Conservation (phyloP, 2,888 invertebrate species). For the Emmelina monodactyla region DNA sequence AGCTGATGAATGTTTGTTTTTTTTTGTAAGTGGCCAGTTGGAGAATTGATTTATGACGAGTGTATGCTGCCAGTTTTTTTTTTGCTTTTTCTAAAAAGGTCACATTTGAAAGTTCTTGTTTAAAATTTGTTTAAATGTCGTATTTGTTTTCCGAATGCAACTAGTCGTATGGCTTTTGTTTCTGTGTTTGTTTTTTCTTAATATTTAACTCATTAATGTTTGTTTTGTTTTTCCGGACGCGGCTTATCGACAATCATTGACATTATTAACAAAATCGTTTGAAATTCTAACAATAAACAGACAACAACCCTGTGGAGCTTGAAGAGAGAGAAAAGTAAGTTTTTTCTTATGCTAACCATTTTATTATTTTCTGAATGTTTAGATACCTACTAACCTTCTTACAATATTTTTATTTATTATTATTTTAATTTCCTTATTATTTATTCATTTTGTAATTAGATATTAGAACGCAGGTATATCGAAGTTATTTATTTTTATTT, state of each 20-base stretch:
- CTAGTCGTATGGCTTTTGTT: not conserved
- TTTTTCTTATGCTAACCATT: slow-evolving; percentile 17
- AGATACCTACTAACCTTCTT: not conserved
- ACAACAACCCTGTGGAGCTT: slow-evolving; percentile 81
- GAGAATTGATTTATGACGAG: too few relatives aligned
- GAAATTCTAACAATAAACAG: too few relatives aligned
- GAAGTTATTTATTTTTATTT: not conserved
- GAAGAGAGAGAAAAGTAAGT: slow-evolving; percentile 90
- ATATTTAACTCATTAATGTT: slow-evolving; percentile 24
- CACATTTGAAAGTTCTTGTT: too few relatives aligned
- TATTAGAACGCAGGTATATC: too few relatives aligned
- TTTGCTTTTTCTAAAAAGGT: too few relatives aligned
- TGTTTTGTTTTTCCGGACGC: slow-evolving; percentile 55
- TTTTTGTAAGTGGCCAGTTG: too few relatives aligned
- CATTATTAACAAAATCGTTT: slow-evolving; percentile 22
- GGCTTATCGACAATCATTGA: slow-evolving; percentile 47
- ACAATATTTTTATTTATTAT: slow-evolving; percentile 1
- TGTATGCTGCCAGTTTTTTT: too few relatives aligned
- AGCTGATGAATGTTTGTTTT: too few relatives aligned
- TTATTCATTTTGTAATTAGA: not conserved
- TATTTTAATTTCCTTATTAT: not conserved
- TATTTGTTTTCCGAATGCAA: too few relatives aligned
- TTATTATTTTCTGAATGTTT: slow-evolving; percentile 15
- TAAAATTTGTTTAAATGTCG: too few relatives aligned
- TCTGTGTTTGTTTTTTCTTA: not conserved